Conservation (phyloP, 1,140 invertebrate genomes). For the Papilio dardanus region DNA sequence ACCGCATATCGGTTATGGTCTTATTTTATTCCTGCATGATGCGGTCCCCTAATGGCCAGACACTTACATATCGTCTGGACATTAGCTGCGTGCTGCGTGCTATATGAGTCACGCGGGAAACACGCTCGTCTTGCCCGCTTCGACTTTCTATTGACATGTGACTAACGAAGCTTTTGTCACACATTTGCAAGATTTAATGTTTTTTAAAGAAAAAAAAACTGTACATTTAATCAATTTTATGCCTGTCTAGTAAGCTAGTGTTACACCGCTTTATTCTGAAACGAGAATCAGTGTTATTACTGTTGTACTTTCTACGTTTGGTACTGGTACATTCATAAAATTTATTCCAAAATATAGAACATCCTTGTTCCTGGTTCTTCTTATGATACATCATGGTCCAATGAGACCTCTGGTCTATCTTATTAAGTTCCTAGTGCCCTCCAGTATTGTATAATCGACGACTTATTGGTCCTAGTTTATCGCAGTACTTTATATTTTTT, state of each 20-base stretch:
- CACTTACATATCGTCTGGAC: conserved; percentile 32
- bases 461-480: no score
- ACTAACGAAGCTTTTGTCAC: conserved; percentile 28
- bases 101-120: conserved; percentile 46
- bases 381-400: no score
- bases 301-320: no score
- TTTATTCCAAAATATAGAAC: no score
- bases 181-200: background rate
- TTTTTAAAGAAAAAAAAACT: background rate
- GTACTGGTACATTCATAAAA: no score
- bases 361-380: no score
- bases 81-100: conserved; percentile 25
- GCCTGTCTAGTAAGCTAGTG: background rate
- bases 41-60: conserved; percentile 43
- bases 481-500: no score
- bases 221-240: background rate
- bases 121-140: conserved; percentile 31
- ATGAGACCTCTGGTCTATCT: no score
- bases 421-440: no score
- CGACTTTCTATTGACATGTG: conserved; percentile 36
- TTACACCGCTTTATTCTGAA: no score
- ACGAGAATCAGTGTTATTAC: no score
- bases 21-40: conserved; percentile 46
- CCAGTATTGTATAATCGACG: no score
- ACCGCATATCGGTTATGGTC: conserved; percentile 44